Evolutionary conservation across 2,888 invertebrate genomes (phyloP), one percentile per base, ranked within the genome.

Genomic region (Eupithecia exiguata): DNA sequence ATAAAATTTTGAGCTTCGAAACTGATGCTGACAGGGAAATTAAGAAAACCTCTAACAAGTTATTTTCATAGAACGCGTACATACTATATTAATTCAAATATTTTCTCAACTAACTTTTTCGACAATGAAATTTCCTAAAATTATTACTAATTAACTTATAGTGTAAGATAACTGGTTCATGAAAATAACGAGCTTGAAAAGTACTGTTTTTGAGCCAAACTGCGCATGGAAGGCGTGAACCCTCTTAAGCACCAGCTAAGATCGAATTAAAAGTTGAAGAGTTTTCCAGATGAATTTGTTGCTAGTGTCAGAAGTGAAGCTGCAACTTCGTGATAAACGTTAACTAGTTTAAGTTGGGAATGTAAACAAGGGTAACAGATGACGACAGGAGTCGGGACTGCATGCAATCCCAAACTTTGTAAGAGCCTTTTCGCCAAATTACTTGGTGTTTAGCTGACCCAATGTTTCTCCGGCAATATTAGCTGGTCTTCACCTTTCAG

Each of bases 251-350:
- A 16, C 53, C 61, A 62, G n/a, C 70, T 63, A 21, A 35, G 21
- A 49, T 69, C 35, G 25, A 70, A 63, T 70, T 36, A 36, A 70
- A 70, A n/a, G 30, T 69, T 53, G 9, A 18, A 25, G 12, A 69
- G 43, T 30, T 69, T 61, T 62, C 36, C 9, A 12, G 30, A 69
- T 0, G 69, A 30, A 69, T 62, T 35, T 46, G 62, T 46, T 63
- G 14, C 9, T 14, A 16, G 69, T 35, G 30, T 53, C 38, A n/a
- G 35, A 43, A 62, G 10, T 46, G 38, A 61, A 35, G 40, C 18
- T 30, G 69, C 70, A 63, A 70, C 30, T 63, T 46, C 63, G 63
- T 70, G 70, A 63, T 63, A 35, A 46, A 63, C 14, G 43, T 49
- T 35, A 49, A 68, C 46, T 35, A 68, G 68, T 68, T 68, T 35